Evolutionary conservation across 2,113 vertebrate species (phyloP).

Genomic region (Mola mola): DNA sequence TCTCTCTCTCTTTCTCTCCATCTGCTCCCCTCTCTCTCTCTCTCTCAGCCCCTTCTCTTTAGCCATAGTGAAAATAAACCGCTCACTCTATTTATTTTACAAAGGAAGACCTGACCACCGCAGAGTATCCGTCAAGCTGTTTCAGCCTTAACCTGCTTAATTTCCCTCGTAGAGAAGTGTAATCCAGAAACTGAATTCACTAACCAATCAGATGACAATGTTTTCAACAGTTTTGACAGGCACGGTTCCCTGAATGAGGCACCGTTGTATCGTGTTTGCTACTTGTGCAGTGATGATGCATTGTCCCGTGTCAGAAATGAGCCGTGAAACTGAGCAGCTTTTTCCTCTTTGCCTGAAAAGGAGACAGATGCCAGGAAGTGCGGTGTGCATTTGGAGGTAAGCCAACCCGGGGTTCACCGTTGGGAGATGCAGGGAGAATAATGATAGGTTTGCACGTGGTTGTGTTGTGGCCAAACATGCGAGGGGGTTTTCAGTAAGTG

Average conservation of each 20-base stretch:
- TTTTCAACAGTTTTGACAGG: not conserved
- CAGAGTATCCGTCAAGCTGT: constrained; percentile 65
- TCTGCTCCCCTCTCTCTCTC: not conserved
- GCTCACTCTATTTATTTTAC: constrained; percentile 76
- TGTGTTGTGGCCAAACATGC: constrained; percentile 54
- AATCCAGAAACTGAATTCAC: constrained; percentile 25
- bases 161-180: constrained; percentile 44
- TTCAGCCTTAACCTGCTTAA: constrained; percentile 64
- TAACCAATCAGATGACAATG: constrained; percentile 20
- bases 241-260: not conserved
- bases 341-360: constrained; percentile 33
- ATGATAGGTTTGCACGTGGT: constrained; percentile 44
- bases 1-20: constrained; percentile 6
- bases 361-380: constrained; percentile 51
- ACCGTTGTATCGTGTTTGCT: not conserved
- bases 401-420: constrained; percentile 3
- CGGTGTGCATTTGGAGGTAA: constrained; percentile 3
- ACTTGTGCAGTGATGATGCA: constrained; percentile 19
- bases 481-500: constrained; percentile 32
- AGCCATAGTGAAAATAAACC: constrained; percentile 73
- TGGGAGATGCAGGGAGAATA: constrained; percentile 28
- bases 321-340: constrained; percentile 35
- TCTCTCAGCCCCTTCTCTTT: constrained; percentile 44
- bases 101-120: constrained; percentile 66
- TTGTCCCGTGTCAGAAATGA: constrained; percentile 17